Base-by-base conservation (phyloP, 2,113 vertebrate species). In the Oreochromis aureus region DNA sequence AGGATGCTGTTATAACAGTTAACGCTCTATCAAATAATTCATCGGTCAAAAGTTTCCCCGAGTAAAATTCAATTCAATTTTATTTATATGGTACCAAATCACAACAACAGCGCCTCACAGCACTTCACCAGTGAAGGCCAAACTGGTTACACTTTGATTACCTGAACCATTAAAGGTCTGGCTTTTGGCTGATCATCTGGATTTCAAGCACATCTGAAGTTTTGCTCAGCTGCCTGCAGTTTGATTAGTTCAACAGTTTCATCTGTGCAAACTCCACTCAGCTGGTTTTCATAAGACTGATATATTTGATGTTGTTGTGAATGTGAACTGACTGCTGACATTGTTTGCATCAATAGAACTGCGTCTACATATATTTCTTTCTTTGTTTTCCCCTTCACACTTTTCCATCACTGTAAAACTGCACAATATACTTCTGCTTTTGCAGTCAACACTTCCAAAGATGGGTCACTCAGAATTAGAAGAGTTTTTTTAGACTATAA, bases 111-210 rank as follows among this genome's bases (percentile, higher is more conserved):
- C 6, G 19, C 34, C 10, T 66, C 61, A 39, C 10, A 39, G 61
- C 34, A 66, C 34, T 0, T 78, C n/a, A 18, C 7, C 34, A 39
- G 10, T 0, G 32, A 41, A 46, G 44, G 44, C 15, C 71, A 1
- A 76, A 51, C 27, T 24, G 39, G 66, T 15, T 46, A 16, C 66
- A 73, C n/a, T 19, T 27, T 32, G 71, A 76, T 76, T 48, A 51
- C 22, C 44, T 30, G 24, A 48, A 76, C 15, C 69, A 46, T 46
- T 15, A 27, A 11, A 18, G 1, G 4, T 36, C 32, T 19, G 13
- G 0, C 4, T 48, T 73, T 48, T 73, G 22, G 22, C 15, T 76
- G 22, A 30, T 76, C 15, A 48, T 30, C 9, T 46, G 69, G 22
- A 73, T 73, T 0, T 46, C 41, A 46, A 46, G 0, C 13, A 27